A percentile compares a stretch with the other conserved stretches of the same genome.
phyloP scores from a whole-genome alignment of 2,888 invertebrate species.

The Rhabditoides inermis region DNA sequence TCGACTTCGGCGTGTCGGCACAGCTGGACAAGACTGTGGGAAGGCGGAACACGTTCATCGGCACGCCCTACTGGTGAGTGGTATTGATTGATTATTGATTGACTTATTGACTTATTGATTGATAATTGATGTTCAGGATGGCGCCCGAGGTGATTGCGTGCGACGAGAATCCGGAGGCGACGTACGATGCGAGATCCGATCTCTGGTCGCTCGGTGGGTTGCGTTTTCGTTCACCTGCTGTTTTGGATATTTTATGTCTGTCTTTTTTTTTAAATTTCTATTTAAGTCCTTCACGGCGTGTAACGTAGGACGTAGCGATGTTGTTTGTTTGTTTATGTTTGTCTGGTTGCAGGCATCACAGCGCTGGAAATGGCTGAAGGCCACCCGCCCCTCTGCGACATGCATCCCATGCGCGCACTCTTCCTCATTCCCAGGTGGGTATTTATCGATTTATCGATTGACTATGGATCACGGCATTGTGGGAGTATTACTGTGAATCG shows the following conservation, averaged over 20 bases:
- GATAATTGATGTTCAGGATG: constrained; percentile 61
- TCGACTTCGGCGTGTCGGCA: constrained; percentile 98
- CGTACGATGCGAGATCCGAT: constrained; percentile 75
- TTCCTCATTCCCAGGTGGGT: constrained; percentile 8
- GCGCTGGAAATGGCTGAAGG: constrained; percentile 96
- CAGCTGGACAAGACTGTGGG: constrained; percentile 98
- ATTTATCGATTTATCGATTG: neutral
- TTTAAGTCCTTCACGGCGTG: no score
- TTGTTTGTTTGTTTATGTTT: no score
- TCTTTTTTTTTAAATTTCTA: no score
- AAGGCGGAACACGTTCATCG: constrained; percentile 95
- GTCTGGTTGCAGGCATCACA: constrained; percentile 67
- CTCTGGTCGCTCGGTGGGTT: constrained; percentile 61
- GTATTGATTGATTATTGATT: constrained; percentile 3
- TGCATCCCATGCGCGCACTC: constrained; percentile 93
- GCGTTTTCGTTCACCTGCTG: no score
- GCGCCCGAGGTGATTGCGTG: constrained; percentile 99
- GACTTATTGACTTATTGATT: neutral
- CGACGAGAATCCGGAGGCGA: constrained; percentile 98
- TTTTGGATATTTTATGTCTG: constrained; percentile 55
- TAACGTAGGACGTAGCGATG: no score
- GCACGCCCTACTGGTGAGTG: constrained; percentile 60
- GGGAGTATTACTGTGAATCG: neutral
- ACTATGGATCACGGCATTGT: neutral
- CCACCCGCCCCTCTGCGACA: constrained; percentile 75